These are phyloP conservation scores for Pipra filicauda DNA, from an alignment of 2,113 vertebrate genomes.

Conservation along the genomic window DNA sequence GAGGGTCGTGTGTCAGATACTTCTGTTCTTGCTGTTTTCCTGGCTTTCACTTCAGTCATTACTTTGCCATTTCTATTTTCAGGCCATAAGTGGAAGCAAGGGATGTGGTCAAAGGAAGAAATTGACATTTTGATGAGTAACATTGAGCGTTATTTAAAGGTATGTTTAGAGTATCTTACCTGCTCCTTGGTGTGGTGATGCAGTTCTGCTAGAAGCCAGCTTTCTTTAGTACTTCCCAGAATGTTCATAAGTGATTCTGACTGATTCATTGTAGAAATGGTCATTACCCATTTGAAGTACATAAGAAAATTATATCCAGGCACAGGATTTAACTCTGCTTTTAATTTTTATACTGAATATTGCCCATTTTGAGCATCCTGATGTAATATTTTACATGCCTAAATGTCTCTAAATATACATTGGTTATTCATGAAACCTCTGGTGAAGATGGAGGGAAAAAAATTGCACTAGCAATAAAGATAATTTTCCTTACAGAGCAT, in stretches of 20 bases:
- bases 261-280: neutral
- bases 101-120: constrained; percentile 99
- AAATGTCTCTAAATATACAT: neutral
- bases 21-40: neutral
- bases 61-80: constrained; percentile 47
- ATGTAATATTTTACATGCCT: neutral
- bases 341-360: neutral
- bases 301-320: neutral
- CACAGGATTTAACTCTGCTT: neutral
- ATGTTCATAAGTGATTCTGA: neutral
- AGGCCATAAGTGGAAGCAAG: constrained; percentile 99
- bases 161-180: constrained; percentile 47
- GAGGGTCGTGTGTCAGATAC: neutral
- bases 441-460: neutral
- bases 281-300: neutral
- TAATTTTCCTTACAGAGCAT: neutral
- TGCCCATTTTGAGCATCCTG: neutral
- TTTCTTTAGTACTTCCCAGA: neutral
- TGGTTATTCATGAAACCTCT: neutral
- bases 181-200: neutral
- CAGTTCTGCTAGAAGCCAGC: neutral
- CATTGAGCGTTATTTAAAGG: constrained; percentile 96
- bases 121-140: constrained; percentile 97
- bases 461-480: neutral
- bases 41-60: neutral